Base-by-base conservation (phyloP, 2,113 vertebrate genomes). In the Laticauda colubrina region DNA sequence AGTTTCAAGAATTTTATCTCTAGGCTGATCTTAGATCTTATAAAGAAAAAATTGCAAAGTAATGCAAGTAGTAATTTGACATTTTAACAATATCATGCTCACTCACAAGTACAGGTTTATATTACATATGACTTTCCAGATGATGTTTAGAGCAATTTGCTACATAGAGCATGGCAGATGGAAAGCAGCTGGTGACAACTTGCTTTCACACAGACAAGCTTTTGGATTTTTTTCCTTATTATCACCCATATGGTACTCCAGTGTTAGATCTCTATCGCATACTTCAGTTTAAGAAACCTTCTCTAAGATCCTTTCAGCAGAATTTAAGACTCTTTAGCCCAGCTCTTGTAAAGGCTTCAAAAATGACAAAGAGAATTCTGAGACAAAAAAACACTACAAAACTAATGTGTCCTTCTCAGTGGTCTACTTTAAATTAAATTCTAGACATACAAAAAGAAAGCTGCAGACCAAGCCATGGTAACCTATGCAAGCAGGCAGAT, bases 111-210 rank as follows among this genome's bases (percentile, higher is more conserved):
- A 43, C 34, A 93, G 51, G n/a, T 91, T 95, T 91, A 95, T 21
- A 87, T 20, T 95, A 94, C 4, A 88, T n/a, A 26, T 56, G 55
- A 89, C 53, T 96, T 93, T 91, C 3, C 90, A 92, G 56, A 1
- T 9, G 21, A 90, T 90, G 93, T 95, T 91, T 81, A 92, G 90
- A 93, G 43, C 93, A 94, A 95, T 94, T 95, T 95, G 95, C 0
- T 3, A 81, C 75, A 43, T 43, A 0, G 95, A 89, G 88, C 93
- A 24, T 86, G 95, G 9, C 86, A 96, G 93, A 94, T 94, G 94
- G 59, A 95, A 94, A 95, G 94, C 95, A 96, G 95, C 94, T 95
- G 93, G 95, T 95, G 92, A 93, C 12, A 24, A 89, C 39, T 89
- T 57, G 75, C 64, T 5, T 9, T 18, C n/a, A 34, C 3, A 90